These are phyloP conservation scores for Coryphaenoides rupestris DNA, from an alignment of 2,113 vertebrate genomes.

Conservation along the genomic window DNA sequence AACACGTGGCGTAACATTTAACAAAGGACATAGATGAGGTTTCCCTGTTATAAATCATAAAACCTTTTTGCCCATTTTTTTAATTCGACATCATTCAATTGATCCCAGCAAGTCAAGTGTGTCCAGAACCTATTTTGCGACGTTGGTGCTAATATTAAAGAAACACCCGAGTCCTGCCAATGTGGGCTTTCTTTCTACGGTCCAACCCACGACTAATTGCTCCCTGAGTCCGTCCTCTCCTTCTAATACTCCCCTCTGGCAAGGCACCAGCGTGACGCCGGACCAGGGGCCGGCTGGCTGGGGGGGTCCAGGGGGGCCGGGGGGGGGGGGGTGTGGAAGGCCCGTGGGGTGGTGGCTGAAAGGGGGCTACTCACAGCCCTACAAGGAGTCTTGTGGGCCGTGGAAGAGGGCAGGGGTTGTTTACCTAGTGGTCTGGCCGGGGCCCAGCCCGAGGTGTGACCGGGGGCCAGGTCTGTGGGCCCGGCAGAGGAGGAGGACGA, in stretches of 20 bases:
- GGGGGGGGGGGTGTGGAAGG: too few relatives aligned
- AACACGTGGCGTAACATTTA: neutral
- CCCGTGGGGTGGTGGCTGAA: too few relatives aligned
- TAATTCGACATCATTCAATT: neutral
- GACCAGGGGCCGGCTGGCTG: conserved; percentile 24
- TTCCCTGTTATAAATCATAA: neutral
- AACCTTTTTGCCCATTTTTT: neutral
- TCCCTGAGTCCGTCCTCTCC: too few relatives aligned
- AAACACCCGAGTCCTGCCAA: too few relatives aligned
- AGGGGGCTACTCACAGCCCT: conserved; percentile 62
- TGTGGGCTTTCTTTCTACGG: too few relatives aligned
- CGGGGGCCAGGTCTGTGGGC: conserved; percentile 73
- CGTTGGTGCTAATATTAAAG: too few relatives aligned
- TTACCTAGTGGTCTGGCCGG: conserved; percentile 67
- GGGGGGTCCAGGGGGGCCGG: conserved; percentile 11
- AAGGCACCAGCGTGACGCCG: too few relatives aligned
- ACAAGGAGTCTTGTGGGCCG: conserved; percentile 54
- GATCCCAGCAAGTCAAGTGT: too few relatives aligned
- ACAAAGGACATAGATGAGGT: neutral
- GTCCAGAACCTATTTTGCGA: too few relatives aligned
- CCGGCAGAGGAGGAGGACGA: neutral
- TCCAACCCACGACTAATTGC: too few relatives aligned
- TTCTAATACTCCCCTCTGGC: too few relatives aligned
- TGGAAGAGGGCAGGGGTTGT: conserved; percentile 59
- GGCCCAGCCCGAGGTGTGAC: conserved; percentile 65